Evolutionary conservation across 2,888 invertebrate species (phyloP).

Genomic region (Plagodis pulveraria): DNA sequence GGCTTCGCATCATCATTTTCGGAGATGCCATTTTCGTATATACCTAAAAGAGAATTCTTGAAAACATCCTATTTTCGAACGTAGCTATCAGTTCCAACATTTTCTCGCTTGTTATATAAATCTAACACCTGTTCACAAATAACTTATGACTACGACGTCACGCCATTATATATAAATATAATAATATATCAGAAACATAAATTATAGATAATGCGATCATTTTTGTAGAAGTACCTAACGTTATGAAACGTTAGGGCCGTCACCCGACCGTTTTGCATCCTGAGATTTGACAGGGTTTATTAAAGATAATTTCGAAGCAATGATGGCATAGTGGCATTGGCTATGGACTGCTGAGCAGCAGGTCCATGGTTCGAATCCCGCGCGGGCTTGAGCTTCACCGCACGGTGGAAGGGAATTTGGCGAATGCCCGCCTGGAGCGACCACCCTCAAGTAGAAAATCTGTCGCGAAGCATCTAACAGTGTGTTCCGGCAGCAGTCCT

Average conservation of each 20-base stretch:
- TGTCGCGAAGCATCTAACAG: no score
- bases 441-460: no score
- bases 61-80: neutral
- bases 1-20: no score
- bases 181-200: slow-evolving; percentile 20
- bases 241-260: slow-evolving; percentile 7
- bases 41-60: neutral
- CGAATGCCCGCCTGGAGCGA: no score
- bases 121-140: slow-evolving; percentile 39
- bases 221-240: slow-evolving; percentile 5
- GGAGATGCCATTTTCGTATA: neutral
- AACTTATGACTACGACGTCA: slow-evolving; percentile 38
- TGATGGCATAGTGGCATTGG: no score
- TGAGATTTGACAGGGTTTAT: no score
- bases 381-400: no score
- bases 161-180: slow-evolving; percentile 25
- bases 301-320: no score
- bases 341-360: no score
- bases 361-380: no score
- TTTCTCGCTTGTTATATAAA: slow-evolving; percentile 2
- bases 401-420: no score
- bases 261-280: neutral
- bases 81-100: neutral
- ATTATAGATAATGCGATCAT: slow-evolving; percentile 16
- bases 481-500: no score